These are phyloP conservation scores for Arge pagana DNA, from an alignment of 2,888 invertebrate genomes.

Conservation along the genomic window DNA sequence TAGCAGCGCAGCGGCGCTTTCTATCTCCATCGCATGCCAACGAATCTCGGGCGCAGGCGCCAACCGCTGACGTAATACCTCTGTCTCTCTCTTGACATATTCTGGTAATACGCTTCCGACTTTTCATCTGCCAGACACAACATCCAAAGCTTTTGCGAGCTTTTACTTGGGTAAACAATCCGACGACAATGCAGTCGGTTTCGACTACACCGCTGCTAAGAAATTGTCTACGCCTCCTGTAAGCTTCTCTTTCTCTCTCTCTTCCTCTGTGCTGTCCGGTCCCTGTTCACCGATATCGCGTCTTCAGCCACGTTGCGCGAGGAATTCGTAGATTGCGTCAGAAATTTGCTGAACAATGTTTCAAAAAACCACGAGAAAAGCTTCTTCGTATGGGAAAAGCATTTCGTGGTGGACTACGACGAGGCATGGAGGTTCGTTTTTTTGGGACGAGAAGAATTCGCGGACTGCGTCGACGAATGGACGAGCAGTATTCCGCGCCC, in stretches of 20 bases:
- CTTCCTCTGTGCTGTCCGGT: slow-evolving; percentile 17
- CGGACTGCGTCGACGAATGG: too few relatives aligned
- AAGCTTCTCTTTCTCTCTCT: slow-evolving; percentile 10
- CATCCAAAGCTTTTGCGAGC: slow-evolving; percentile 16
- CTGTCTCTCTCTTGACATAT: slow-evolving; percentile 13
- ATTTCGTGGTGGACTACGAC: background rate
- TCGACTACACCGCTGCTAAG: too few relatives aligned
- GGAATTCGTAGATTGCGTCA: too few relatives aligned
- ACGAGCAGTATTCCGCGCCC: too few relatives aligned
- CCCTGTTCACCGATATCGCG: slow-evolving; percentile 2
- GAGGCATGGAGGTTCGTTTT: background rate
- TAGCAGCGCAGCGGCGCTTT: slow-evolving; percentile 29
- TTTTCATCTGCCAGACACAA: slow-evolving; percentile 15
- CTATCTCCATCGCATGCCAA: slow-evolving; percentile 22
- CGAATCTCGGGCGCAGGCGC: slow-evolving; percentile 49
- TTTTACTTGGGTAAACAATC: slow-evolving; percentile 22
- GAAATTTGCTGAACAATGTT: background rate
- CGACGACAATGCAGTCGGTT: too few relatives aligned
- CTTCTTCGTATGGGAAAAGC: background rate
- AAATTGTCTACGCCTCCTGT: slow-evolving; percentile 12
- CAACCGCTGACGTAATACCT: slow-evolving; percentile 34
- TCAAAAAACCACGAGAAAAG: background rate
- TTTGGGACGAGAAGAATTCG: too few relatives aligned
- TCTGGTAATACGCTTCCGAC: slow-evolving; percentile 7
- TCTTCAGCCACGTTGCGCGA: background rate